A percentile compares a stretch with the other conserved stretches of the same genome.
Conservation (phyloP, 2,113 vertebrate genomes). For the Antidorcas marsupialis region DNA sequence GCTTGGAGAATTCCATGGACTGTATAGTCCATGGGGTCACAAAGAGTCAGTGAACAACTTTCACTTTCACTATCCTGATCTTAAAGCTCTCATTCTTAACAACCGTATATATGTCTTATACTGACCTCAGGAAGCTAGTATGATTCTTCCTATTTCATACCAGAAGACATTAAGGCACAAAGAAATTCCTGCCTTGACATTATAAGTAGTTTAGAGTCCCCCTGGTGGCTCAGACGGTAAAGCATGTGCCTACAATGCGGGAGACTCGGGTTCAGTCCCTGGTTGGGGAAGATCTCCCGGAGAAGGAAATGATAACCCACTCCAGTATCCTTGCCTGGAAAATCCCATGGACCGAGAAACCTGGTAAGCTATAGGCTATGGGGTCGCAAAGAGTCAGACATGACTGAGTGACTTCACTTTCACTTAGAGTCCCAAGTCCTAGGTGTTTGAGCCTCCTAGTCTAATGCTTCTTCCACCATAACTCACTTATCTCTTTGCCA, state of each 20-base stretch:
- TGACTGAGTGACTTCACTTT: too few species aligned
- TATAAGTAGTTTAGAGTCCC: neutral
- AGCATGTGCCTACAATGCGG: too few species aligned
- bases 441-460: neutral
- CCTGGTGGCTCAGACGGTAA: too few species aligned
- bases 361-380: too few species aligned
- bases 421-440: neutral
- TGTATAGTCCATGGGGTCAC: neutral
- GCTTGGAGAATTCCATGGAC: neutral
- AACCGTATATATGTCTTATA: neutral
- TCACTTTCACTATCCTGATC: neutral
- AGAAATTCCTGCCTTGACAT: neutral
- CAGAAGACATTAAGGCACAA: neutral
- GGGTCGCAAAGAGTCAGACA: too few species aligned
- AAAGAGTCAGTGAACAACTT: neutral
- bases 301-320: too few species aligned
- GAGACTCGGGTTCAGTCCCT: too few species aligned
- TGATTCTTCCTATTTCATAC: neutral
- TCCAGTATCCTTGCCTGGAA: too few species aligned
- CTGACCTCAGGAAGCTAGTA: neutral
- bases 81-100: neutral
- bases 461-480: neutral
- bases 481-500: neutral
- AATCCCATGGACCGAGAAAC: too few species aligned
- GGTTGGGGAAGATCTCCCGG: too few species aligned